Conservation (phyloP, 2,888 invertebrate species). For the Asteroscopus sphinx region DNA sequence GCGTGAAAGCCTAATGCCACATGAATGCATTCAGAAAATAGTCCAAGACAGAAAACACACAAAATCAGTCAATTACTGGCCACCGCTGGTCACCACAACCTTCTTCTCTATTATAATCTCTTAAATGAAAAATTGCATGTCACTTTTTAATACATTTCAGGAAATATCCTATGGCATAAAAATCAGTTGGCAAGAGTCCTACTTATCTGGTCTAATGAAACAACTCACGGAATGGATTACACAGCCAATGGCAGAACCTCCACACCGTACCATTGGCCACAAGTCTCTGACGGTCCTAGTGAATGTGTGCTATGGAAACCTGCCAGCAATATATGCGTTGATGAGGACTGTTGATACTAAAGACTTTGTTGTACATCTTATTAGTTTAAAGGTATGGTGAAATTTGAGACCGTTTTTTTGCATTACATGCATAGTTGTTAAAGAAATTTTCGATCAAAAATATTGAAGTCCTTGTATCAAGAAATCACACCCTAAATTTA, state of each 20-base stretch:
- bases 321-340: conserved; percentile 93
- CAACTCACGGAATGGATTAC: conserved; percentile 92
- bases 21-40: no score
- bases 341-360: conserved; percentile 93
- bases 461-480: no score
- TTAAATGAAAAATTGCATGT: not conserved
- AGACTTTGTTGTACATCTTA: conserved; percentile 90
- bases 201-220: conserved; percentile 92
- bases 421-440: no score
- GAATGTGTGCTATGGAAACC: conserved; percentile 94
- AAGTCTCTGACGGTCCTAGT: conserved; percentile 92
- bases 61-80: no score
- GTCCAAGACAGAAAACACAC: no score
- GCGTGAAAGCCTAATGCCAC: no score
- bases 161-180: conserved; percentile 94
- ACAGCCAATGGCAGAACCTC: conserved; percentile 82
- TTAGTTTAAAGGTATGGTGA: conserved; percentile 89
- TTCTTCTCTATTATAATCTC: no score
- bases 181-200: conserved; percentile 95
- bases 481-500: no score
- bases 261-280: conserved; percentile 82
- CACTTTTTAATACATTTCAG: conserved; percentile 74
- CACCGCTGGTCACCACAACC: no score
- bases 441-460: no score
- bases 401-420: not conserved